These are phyloP conservation scores for Danaus chrysippus DNA, from an alignment of 2,888 invertebrate species.

Conservation along the genomic window DNA sequence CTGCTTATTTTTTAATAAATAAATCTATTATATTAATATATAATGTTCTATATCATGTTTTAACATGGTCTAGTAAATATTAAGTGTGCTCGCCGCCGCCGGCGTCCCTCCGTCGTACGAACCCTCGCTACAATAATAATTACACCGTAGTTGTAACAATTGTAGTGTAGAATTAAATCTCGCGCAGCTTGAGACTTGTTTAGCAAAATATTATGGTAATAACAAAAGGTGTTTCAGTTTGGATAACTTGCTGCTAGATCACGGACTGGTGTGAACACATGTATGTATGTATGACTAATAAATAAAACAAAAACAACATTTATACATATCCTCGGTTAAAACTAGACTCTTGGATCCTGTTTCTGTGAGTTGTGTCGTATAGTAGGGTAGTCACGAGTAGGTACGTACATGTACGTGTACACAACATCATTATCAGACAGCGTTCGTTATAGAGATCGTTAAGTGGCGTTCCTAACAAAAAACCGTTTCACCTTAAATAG, in stretches of 20 bases:
- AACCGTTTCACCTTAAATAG: constrained; percentile 4
- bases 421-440: background rate
- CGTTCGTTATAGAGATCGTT: background rate
- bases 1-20: too few relatives aligned
- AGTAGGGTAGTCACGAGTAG: too few relatives aligned
- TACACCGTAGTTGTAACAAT: constrained; percentile 24
- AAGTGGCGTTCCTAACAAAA: background rate
- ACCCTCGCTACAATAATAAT: constrained; percentile 32
- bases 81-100: background rate
- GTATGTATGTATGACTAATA: too few relatives aligned
- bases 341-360: too few relatives aligned
- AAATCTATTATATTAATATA: too few relatives aligned
- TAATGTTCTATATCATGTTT: too few relatives aligned
- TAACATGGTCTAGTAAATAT: background rate
- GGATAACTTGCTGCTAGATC: background rate
- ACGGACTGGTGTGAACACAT: too few relatives aligned
- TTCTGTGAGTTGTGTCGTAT: too few relatives aligned
- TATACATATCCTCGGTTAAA: too few relatives aligned
- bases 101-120: constrained; percentile 4
- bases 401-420: too few relatives aligned
- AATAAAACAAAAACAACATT: too few relatives aligned
- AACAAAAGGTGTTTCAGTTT: constrained; percentile 3
- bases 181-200: constrained; percentile 38
- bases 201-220: constrained; percentile 32
- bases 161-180: constrained; percentile 31